Evolutionary conservation across 2,888 invertebrate genomes (phyloP).

Genomic region (Globia sparganii): DNA sequence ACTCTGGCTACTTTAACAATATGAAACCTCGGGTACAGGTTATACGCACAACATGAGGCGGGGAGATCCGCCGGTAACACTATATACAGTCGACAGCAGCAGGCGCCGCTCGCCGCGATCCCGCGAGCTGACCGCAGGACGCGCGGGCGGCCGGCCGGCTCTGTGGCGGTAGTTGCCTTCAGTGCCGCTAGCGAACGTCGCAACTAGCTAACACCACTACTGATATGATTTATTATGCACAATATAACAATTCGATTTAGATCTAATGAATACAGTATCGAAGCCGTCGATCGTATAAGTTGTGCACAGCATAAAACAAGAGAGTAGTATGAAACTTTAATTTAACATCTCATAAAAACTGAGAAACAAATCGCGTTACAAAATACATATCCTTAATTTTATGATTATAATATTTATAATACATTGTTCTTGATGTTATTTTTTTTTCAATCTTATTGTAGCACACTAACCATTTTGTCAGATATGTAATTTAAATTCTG

Average conservation of each 20-base stretch:
- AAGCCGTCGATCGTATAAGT: conserved; percentile 84
- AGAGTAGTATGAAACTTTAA: conserved; percentile 80
- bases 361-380: conserved; percentile 89
- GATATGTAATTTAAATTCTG: conserved; percentile 91
- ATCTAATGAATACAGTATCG: conserved; percentile 81
- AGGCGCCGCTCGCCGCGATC: conserved; percentile 21
- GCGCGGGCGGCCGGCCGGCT: not conserved
- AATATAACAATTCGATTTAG: conserved; percentile 84
- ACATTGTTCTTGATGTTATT: conserved; percentile 89
- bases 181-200: conserved; percentile 68
- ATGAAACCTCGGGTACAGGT: conserved; percentile 84
- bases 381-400: conserved; percentile 90
- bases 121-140: not conserved
- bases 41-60: conserved; percentile 79
- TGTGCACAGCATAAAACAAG: conserved; percentile 88
- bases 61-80: conserved; percentile 79
- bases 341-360: conserved; percentile 88
- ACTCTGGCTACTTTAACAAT: conserved; percentile 88
- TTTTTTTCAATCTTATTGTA: conserved; percentile 88
- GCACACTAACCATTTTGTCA: conserved; percentile 91
- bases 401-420: conserved; percentile 89
- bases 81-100: conserved; percentile 77
- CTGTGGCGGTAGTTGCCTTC: conserved; percentile 54
- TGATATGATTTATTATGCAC: conserved; percentile 85
- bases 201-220: conserved; percentile 76